These are phyloP conservation scores for Netelia melanura DNA, from an alignment of 2,888 invertebrate genomes.

Conservation along the genomic window DNA sequence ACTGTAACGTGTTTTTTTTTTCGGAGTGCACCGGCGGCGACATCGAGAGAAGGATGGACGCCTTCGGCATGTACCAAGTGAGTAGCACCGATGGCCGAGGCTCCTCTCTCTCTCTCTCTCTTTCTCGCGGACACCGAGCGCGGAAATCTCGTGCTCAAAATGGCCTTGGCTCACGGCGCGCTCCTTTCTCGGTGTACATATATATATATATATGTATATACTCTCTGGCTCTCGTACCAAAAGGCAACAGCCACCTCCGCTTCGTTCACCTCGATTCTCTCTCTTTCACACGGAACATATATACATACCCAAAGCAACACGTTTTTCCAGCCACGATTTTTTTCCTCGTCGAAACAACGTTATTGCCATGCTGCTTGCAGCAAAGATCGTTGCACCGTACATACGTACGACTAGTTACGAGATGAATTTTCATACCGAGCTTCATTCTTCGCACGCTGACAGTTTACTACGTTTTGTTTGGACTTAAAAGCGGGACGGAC, in stretches of 20 bases:
- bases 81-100: conserved; percentile 73
- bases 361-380: neutral
- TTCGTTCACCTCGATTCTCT: conserved; percentile 56
- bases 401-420: neutral
- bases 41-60: conserved; percentile 79
- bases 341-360: neutral
- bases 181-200: conserved; percentile 71
- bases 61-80: conserved; percentile 84
- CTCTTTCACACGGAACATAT: conserved; percentile 9
- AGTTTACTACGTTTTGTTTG: conserved; percentile 64
- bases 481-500: neutral
- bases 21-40: conserved; percentile 62
- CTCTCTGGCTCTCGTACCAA: conserved; percentile 18
- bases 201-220: conserved; percentile 24
- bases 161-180: conserved; percentile 77
- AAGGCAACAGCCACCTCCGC: conserved; percentile 54
- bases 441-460: conserved; percentile 45
- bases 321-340: conserved; percentile 52
- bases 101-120: conserved; percentile 45
- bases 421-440: no score
- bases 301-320: conserved; percentile 27
- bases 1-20: conserved; percentile 36
- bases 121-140: conserved; percentile 52
- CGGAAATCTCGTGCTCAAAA: conserved; percentile 76
- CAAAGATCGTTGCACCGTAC: neutral